Base-by-base conservation (phyloP, 2,888 invertebrate species). In the Oscheius sp. region DNA sequence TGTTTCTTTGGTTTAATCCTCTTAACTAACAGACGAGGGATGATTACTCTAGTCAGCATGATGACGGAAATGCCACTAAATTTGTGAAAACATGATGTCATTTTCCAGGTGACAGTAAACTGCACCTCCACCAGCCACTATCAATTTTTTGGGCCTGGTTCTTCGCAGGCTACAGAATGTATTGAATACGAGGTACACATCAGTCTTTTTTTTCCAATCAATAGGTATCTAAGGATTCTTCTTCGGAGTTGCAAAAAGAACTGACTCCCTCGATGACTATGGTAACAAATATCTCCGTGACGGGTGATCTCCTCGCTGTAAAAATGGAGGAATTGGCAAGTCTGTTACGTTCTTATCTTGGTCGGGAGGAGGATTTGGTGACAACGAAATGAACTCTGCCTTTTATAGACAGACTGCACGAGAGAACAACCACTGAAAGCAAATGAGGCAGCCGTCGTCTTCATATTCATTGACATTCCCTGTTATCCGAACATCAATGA, bases 251-350 rank as follows among this genome's bases (percentile, higher is more conserved):
- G 8, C 17, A 32, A 4, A 41, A 41, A 12, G 41, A 41, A 20
- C 3, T 41, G 41, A 4, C 41, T 14, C 2, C 41, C 41, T 4
- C 54, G 4, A 8, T 12, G 12, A 24, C 12, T 9, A 1, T 12
- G 6, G 33, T 32, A 3, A 22, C 33, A 12, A 36, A 30, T n/a
- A n/a, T 2, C n/a, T 1, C 33, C 22, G 30, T 33, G 54, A 54
- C 54, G 9, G 9, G 2, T 24, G 32, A 32, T 14, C 1, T 54
- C 36, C 54, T 54, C 36, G 20, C 32, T 1, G 3, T n/a, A n/a
- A 54, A 32, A 54, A 54, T 54, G 54, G 32, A 54, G 54, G 54
- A 32, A 54, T 54, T 59, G 38, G 59, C 41, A 59, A 59, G 59
- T 59, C 59, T 26, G 59, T 59, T 59, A 9, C 28, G 41, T 59